phyloP scores from a whole-genome alignment of 2,113 vertebrate genomes.

The Sula dactylatra region DNA sequence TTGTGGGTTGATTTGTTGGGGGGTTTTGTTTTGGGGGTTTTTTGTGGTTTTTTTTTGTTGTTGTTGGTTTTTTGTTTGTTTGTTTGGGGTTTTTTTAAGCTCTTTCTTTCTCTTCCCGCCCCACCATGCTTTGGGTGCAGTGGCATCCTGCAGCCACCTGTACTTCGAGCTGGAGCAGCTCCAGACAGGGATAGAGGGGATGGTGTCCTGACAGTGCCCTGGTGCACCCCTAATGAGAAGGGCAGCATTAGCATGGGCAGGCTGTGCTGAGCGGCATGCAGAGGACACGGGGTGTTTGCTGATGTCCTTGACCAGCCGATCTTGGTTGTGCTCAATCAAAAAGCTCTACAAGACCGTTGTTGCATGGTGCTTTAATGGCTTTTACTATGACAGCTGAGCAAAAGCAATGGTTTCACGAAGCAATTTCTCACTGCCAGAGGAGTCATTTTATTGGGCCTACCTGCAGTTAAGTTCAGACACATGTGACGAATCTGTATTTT shows the following conservation, averaged over 20 bases:
- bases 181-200: neutral
- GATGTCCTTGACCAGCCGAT: conserved; percentile 1
- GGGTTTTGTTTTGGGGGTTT: too few relatives aligned
- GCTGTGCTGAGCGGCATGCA: too few relatives aligned
- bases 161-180: neutral
- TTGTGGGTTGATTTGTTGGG: too few relatives aligned
- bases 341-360: conserved; percentile 1
- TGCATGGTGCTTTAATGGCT: conserved; percentile 5
- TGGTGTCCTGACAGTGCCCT: neutral
- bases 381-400: neutral
- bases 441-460: neutral
- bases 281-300: neutral
- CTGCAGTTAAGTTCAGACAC: neutral
- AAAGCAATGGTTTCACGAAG: neutral
- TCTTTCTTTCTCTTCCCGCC: fast-evolving
- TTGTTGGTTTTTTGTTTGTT: too few relatives aligned
- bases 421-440: conserved; percentile 29
- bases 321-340: neutral
- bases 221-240: neutral
- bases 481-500: neutral
- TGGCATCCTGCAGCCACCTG: neutral
- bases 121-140: fast-evolving
- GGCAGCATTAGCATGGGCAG: neutral
- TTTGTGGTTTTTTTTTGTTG: too few relatives aligned
- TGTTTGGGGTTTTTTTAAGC: neutral